These are phyloP conservation scores for Melieria crassipennis DNA, from an alignment of 2,888 invertebrate genomes.

Conservation along the genomic window DNA sequence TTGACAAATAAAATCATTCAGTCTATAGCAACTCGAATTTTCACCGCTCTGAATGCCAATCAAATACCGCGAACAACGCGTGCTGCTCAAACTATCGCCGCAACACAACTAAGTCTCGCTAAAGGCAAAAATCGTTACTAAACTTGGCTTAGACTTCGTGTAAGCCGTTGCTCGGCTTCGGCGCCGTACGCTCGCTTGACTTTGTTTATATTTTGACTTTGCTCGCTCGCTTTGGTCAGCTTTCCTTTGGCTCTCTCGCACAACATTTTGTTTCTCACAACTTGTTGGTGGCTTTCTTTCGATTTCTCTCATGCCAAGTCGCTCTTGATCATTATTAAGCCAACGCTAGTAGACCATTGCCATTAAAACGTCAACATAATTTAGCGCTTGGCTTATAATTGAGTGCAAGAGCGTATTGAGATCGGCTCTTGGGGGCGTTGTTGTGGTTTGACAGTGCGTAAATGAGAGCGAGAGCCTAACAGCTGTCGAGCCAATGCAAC, in stretches of 20 bases:
- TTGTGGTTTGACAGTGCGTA: too few relatives aligned
- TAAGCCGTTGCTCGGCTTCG: not conserved
- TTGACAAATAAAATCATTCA: too few relatives aligned
- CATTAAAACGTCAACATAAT: too few relatives aligned
- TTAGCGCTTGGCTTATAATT: too few relatives aligned
- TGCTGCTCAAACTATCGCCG: constrained; percentile 23
- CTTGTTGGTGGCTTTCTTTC: too few relatives aligned
- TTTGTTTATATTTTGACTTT: constrained; percentile 24
- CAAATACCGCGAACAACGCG: constrained; percentile 16
- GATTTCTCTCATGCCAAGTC: too few relatives aligned
- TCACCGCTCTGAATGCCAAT: too few relatives aligned
- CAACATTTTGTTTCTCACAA: not conserved
- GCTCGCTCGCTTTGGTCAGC: not conserved
- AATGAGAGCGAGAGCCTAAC: too few relatives aligned
- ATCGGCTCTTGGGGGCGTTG: too few relatives aligned
- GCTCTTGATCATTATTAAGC: not conserved
- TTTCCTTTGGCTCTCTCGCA: not conserved
- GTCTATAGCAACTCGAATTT: too few relatives aligned
- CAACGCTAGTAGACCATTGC: not conserved
- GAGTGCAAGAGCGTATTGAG: too few relatives aligned
- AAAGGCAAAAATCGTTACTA: not conserved
- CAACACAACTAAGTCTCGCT: constrained; percentile 28
- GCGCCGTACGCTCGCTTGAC: not conserved
- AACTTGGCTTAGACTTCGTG: constrained; percentile 33
- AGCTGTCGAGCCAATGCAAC: too few relatives aligned